These are phyloP conservation scores for Urosaurus nigricauda DNA, from an alignment of 2,797 vertebrate species.

Conservation along the genomic window DNA sequence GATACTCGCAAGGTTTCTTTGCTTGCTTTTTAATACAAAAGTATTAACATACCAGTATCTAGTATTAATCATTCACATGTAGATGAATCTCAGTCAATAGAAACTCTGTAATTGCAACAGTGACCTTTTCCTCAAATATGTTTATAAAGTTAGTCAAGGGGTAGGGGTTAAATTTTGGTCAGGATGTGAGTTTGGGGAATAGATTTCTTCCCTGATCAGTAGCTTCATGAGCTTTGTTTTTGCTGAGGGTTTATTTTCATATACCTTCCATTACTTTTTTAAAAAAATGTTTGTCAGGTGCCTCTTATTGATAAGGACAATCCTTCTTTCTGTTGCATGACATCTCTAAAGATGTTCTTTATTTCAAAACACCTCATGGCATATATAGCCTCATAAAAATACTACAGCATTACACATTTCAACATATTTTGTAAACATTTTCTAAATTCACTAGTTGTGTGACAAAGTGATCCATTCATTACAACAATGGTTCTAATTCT, in stretches of 20 bases:
- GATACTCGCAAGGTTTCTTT: not conserved
- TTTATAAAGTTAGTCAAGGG: not conserved
- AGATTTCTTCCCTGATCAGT: not conserved
- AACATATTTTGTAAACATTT: not conserved
- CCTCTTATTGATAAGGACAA: not conserved
- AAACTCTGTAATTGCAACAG: not conserved
- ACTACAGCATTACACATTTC: not conserved
- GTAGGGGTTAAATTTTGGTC: not conserved
- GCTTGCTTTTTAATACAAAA: too few species aligned
- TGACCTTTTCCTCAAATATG: not conserved
- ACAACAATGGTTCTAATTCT: not conserved
- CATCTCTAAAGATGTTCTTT: not conserved
- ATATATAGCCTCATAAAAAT: not conserved
- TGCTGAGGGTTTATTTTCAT: not conserved
- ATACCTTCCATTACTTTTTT: not conserved
- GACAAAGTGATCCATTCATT: not conserved
- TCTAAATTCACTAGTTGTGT: not conserved
- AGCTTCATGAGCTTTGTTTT: not conserved
- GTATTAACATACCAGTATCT: too few species aligned
- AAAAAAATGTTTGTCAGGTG: not conserved
- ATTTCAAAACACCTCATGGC: not conserved
- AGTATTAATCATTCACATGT: not conserved
- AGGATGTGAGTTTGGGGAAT: not conserved
- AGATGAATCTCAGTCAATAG: not conserved
- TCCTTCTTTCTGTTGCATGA: not conserved